A percentile compares a stretch with the other conserved stretches of the same genome.
Evolutionary conservation across 2,113 vertebrate genomes (phyloP).

Genomic region (Gymnorhina tibicen): DNA sequence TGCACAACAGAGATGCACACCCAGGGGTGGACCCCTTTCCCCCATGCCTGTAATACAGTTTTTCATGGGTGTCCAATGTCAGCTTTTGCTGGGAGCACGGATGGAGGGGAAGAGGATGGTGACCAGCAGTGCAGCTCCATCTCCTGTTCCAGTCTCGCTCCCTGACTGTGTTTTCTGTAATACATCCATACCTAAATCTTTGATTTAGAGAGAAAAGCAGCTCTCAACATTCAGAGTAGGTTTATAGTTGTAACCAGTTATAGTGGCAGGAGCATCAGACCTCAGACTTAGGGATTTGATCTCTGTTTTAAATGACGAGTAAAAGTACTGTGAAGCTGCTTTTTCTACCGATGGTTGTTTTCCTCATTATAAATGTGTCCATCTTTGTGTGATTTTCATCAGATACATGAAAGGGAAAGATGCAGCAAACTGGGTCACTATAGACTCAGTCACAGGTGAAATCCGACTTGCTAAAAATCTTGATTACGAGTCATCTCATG

Average conservation of each 20-base stretch:
- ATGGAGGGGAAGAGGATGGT: fast-evolving
- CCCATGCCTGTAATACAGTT: background rate
- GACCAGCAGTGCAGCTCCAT: background rate
- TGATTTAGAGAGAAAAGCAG: background rate
- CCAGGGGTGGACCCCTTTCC: fast-evolving
- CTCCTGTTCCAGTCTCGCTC: fast-evolving
- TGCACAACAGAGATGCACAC: background rate
- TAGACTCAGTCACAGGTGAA: slow-evolving; percentile 73
- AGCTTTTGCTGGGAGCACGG: background rate
- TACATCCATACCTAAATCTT: background rate
- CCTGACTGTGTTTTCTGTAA: background rate
- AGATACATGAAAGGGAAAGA: slow-evolving; percentile 75
- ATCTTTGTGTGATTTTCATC: background rate
- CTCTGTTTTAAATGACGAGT: background rate
- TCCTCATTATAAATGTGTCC: background rate
- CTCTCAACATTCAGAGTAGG: background rate
- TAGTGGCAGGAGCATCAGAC: background rate
- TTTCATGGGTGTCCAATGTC: background rate
- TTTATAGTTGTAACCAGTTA: background rate
- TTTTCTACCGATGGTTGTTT: background rate
- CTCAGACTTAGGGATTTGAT: background rate
- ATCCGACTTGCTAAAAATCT: slow-evolving; percentile 70
- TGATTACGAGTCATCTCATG: slow-evolving; percentile 70
- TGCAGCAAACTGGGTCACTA: slow-evolving; percentile 65
- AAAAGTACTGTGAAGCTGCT: background rate